A percentile compares a stretch with the other conserved stretches of the same genome.
These are phyloP conservation scores for Callithrix jacchus DNA, from an alignment of 2,113 vertebrate genomes.

Conservation along the genomic window DNA sequence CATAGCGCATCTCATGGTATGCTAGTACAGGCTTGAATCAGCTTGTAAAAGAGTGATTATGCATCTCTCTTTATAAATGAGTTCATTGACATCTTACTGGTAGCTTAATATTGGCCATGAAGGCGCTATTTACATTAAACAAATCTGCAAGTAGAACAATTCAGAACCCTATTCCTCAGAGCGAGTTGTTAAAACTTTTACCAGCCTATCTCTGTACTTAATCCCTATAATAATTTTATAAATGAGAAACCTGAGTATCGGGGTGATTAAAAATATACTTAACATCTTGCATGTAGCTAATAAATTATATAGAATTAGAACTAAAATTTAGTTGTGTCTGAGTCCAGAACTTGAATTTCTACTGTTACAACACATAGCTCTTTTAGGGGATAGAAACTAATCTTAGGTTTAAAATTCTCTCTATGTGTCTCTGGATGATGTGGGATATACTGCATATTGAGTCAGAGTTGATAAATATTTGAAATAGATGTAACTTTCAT, in stretches of 20 bases:
- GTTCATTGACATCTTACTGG: background rate
- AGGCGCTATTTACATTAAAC: background rate
- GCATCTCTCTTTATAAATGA: background rate
- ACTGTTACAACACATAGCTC: background rate
- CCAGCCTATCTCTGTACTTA: background rate
- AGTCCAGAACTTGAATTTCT: background rate
- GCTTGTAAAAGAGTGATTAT: background rate
- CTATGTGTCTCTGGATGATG: background rate
- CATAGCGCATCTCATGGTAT: background rate
- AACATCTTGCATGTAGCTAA: background rate
- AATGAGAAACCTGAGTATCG: background rate
- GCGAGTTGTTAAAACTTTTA: background rate
- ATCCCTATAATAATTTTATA: constrained; percentile 7
- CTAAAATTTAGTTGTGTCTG: constrained; percentile 32
- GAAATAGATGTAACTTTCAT: background rate
- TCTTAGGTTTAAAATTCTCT: background rate
- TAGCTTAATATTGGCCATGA: background rate
- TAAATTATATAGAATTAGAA: background rate
- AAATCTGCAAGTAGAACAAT: constrained; percentile 14
- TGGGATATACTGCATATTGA: background rate
- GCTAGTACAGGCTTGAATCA: background rate
- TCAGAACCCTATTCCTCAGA: background rate
- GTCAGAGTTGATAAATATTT: constrained; percentile 32
- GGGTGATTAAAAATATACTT: background rate
- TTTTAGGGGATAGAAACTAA: background rate